Evolutionary conservation across 2,888 invertebrate genomes (phyloP), one percentile per base, ranked within the genome.

Genomic region (Pseudococcus jackbeardsleyi): DNA sequence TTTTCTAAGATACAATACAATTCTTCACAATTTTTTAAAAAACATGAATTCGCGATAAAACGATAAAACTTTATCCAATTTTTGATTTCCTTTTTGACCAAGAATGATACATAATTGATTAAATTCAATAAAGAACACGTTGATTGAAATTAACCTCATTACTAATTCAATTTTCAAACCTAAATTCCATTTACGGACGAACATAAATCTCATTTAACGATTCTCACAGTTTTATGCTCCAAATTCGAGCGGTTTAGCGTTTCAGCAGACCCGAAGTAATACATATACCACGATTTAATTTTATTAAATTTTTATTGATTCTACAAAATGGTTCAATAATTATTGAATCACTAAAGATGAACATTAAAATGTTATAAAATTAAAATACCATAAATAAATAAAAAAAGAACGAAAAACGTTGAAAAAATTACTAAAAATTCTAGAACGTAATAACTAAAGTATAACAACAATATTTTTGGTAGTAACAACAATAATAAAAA

Each of bases 401-500:
- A 46, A 79, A 82, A 82, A 19, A 82, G 46, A 46, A 82, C 26
- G 15, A 19, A 82, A 82, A 82, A 82, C 79, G 19, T 82, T 46
- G 79, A 46, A 82, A 77, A 82, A 82, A 46, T 42, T 82, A 82
- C 79, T 82, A 82, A 82, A 82, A 82, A 82, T n/a, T 46, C 79
- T 82, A 82, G 17, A 46, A 46, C 46, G 46, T 46, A 42, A 46
- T 82, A 82, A 82, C 79, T 46, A 46, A 82, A 42, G 79, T 82
- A 82, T 82, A 82, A 82, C 46, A 82, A 82, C 79, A 82, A 82
- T 82, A 82, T 82, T 82, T 82, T 82, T 82, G 79, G 79, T 82
- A 82, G 79, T 82, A 82, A 82, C 79, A 82, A 82, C 79, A 82
- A 82, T 82, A 82, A 82, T 82, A 82, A 82, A 19, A 82, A 82